These are phyloP conservation scores for Dendrophyllia cribrosa DNA, from an alignment of 64 coral and sea anemone genomes.

Conservation along the genomic window DNA sequence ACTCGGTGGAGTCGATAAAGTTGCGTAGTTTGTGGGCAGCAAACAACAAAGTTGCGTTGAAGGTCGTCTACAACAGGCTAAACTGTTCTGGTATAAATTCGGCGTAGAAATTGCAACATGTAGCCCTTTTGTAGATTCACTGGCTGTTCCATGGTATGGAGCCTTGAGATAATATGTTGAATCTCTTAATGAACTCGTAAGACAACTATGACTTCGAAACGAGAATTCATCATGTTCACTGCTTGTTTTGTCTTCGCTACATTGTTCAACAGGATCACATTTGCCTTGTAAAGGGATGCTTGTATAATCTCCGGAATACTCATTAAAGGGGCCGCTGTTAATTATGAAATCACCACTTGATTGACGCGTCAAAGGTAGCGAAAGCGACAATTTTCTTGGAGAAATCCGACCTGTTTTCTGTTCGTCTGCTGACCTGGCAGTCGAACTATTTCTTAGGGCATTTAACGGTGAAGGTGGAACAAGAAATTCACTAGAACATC, in stretches of 20 bases:
- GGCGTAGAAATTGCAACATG: not conserved
- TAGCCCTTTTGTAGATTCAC: not conserved
- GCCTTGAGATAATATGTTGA: not conserved
- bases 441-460: not conserved
- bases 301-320: not conserved
- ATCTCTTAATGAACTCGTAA: not conserved
- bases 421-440: not conserved
- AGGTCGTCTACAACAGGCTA: not conserved
- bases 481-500: slow-evolving; percentile 18
- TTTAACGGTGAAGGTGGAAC: not conserved
- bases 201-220: not conserved
- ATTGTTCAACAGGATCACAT: not conserved
- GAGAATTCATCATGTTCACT: not conserved
- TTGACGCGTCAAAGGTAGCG: not conserved
- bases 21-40: not conserved
- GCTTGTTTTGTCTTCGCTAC: not conserved
- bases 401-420: not conserved
- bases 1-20: not conserved
- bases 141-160: not conserved
- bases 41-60: slow-evolving; percentile 24
- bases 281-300: not conserved
- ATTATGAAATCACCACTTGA: not conserved
- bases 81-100: not conserved
- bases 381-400: not conserved
- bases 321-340: not conserved